phyloP scores from a whole-genome alignment of 2,888 invertebrate genomes.

The Napeogenes sylphis region DNA sequence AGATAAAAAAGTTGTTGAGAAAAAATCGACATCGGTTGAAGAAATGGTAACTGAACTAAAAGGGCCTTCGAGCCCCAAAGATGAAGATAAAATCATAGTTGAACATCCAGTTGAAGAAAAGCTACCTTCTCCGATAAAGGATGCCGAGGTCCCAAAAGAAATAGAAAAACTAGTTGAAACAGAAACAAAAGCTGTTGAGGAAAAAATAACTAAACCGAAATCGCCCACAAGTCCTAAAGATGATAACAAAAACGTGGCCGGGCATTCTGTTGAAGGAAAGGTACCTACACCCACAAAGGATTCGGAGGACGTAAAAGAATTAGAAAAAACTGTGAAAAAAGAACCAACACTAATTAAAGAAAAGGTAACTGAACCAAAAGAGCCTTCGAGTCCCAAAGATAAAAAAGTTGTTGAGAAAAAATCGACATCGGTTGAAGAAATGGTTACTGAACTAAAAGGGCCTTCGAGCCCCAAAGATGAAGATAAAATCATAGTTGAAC shows the following conservation, averaged over 20 bases:
- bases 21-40: slow-evolving; percentile 10
- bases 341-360: slow-evolving; percentile 8
- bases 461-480: too few relatives aligned
- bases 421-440: too few relatives aligned
- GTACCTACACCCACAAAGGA: background rate
- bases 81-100: background rate
- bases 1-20: slow-evolving; percentile 2
- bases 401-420: too few relatives aligned
- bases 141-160: too few relatives aligned
- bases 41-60: slow-evolving; percentile 1
- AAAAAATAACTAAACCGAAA: slow-evolving; percentile 2
- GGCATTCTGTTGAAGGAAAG: slow-evolving; percentile 18
- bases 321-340: slow-evolving; percentile 9
- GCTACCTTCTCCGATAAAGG: too few relatives aligned
- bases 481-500: too few relatives aligned
- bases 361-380: background rate
- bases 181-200: too few relatives aligned
- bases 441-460: too few relatives aligned
- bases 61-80: background rate
- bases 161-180: background rate
- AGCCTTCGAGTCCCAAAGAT: too few relatives aligned
- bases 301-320: too few relatives aligned
- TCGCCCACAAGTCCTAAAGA: slow-evolving; percentile 21
- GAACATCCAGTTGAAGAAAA: too few relatives aligned
- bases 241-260: slow-evolving; percentile 10